Base-by-base conservation (phyloP, 2,113 vertebrate genomes). In the Vidua macroura region DNA sequence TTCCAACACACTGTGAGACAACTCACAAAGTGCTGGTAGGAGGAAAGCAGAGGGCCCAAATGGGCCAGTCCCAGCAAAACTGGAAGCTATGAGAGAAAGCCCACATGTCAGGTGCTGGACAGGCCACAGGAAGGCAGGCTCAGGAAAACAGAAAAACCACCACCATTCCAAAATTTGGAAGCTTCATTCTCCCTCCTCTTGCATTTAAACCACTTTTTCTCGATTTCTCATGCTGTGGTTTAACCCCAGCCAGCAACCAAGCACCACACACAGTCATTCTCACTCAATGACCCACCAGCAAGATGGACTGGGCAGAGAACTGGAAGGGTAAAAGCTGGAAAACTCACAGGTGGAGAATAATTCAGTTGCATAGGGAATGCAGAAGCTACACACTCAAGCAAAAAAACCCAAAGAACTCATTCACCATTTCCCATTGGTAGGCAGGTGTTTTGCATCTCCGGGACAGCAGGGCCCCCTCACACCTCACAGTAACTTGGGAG, bases 1-100 rank as follows among this genome's bases (percentile, higher is more conserved):
- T 98, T 98, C 97, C 97, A 98, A 97, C 92, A 97, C 95, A 75
- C 97, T 97, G 96, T 93, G 97, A 96, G 97, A 97, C 68, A 97
- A 97, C 97, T 97, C 33, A 97, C 96, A 98, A 96, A 96, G 96
- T 96, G 95, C 94, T 53, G 92, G 84, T 93, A 97, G 22, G 17
- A 58, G 84, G 95, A 96, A 96, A 96, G 88, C 94, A 93, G 85
- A 84, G 95, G 94, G 91, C 91, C 91, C 92, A 91, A 96, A 95
- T 81, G 93, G 95, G 96, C 79, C 14, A 20, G 86, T 91, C 88
- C 96, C 90, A 92, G 96, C 70, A 95, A 91, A 96, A 92, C 69
- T 90, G 92, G 96, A 93, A 8, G 58, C 84, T 94, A 91, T 17
- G 91, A 96, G 86, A 92, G 63, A 93, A 73, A 39, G 35, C 94